Base-by-base conservation (phyloP, 2,888 invertebrate species). In the Cheilosia impressa region DNA sequence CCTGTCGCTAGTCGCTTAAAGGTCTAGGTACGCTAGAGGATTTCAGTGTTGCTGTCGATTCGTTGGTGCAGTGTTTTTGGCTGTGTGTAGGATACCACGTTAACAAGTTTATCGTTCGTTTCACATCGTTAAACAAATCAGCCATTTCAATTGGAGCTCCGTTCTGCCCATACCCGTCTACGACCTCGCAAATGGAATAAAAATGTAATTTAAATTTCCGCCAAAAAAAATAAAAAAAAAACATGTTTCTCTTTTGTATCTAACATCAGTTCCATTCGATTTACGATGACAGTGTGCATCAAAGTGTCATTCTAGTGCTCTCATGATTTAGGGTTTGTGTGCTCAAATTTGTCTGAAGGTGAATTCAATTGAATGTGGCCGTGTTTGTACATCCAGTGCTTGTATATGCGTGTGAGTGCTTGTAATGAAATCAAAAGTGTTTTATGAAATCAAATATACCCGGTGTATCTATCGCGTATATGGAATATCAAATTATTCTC, bases 401-500 rank as follows among this genome's bases (percentile, higher is more conserved):
- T 52, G 41, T 75, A 7, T 53, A 58, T 65, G 57, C n/a, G 27
- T 53, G 34, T 55, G 53, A 57, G 31, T 52, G 52, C 38, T 53
- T 71, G 27, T n/a, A 85, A 81, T 81, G 81, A 85, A 85, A 85
- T 76, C 66, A 85, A 85, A 76, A 85, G 85, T 85, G 81, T 80
- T 85, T 65, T 65, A 47, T 52, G 68, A 77, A 77, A 62, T 60
- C 66, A 41, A 66, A 17, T 31, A 24, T 6, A 10, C 7, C 50
- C 17, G 27, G 31, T 45, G 13, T 24, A 38, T 55, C 47, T 27
- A 55, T 71, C 68, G 31, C 17, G 34, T 24, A 45, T 41, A 57
- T 57, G 60, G 55, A 62, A 77, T 78, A 83, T 83, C 68, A 73
- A 79, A 83, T 79, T 73, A 63, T 79, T 69, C 69, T 53, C 60